Conservation (phyloP, 1,140 invertebrate genomes). For the Oryzaephilus surinamensis region DNA sequence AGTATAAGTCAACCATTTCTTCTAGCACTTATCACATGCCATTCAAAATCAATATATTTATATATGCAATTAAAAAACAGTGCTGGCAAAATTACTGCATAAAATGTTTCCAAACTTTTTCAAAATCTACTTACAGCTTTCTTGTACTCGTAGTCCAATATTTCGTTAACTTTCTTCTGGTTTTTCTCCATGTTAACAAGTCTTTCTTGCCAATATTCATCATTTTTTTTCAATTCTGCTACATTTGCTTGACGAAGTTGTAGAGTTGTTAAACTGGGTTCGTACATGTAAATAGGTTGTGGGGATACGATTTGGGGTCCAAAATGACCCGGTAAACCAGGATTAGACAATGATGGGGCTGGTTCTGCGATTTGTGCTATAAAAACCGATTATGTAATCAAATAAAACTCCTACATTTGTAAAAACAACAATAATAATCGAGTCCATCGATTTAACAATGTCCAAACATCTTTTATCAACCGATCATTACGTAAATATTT, state of each 20-base stretch:
- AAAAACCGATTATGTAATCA: conserved; percentile 7
- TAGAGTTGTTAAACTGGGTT: conserved; percentile 32
- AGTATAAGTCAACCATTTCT: too few relatives aligned
- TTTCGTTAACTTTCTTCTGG: conserved; percentile 39
- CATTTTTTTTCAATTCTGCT: conserved; percentile 33
- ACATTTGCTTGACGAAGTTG: conserved; percentile 32
- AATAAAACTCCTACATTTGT: too few relatives aligned
- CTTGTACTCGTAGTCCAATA: conserved; percentile 43
- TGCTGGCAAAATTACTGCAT: too few relatives aligned
- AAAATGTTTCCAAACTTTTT: too few relatives aligned
- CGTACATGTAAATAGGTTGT: conserved; percentile 22
- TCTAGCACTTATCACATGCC: too few relatives aligned
- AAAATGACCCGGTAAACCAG: too few relatives aligned
- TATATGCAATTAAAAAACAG: too few relatives aligned
- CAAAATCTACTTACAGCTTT: conserved; percentile 34
- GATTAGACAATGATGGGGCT: conserved; percentile 6
- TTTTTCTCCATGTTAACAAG: conserved; percentile 39
- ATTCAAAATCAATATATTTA: too few relatives aligned
- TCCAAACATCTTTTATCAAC: background rate
- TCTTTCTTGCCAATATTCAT: conserved; percentile 43
- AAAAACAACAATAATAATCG: too few relatives aligned
- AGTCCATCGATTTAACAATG: too few relatives aligned
- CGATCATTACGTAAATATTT: conserved; percentile 2
- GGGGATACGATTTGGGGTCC: conserved; percentile 9
- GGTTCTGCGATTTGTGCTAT: conserved; percentile 6